phyloP scores from a whole-genome alignment of 1,140 invertebrate genomes.

The Megathymus violae region DNA sequence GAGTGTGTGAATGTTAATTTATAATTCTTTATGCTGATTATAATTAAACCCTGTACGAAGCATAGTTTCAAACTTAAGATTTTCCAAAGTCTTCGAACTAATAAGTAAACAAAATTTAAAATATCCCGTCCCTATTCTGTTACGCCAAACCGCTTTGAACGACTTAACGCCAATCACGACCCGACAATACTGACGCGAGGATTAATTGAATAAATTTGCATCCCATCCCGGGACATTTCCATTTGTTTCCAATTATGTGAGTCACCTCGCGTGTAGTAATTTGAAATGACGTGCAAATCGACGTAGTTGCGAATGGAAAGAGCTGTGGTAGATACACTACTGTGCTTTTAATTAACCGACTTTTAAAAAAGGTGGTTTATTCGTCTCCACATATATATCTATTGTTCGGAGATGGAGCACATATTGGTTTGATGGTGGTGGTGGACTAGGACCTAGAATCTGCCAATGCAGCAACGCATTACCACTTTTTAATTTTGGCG shows the following conservation, averaged over 20 bases:
- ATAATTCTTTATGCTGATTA: too few species aligned
- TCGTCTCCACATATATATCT: too few species aligned
- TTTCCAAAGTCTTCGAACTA: constrained; percentile 2
- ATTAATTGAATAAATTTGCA: constrained; percentile 83
- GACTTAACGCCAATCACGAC: constrained; percentile 75
- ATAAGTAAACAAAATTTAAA: constrained; percentile 40
- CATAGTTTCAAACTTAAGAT: not conserved
- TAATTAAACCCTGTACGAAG: too few species aligned
- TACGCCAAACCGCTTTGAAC: constrained; percentile 41
- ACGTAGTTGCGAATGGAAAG: not conserved
- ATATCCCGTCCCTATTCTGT: constrained; percentile 31
- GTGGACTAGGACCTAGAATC: too few species aligned
- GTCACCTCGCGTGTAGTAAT: constrained; percentile 35
- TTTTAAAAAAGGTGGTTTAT: too few species aligned
- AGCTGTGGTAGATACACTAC: too few species aligned
- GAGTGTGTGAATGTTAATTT: too few species aligned
- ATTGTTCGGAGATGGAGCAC: too few species aligned
- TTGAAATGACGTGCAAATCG: constrained; percentile 30
- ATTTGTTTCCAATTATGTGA: constrained; percentile 71
- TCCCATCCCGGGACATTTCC: constrained; percentile 68
- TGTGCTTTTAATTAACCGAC: too few species aligned
- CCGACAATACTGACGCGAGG: constrained; percentile 66
- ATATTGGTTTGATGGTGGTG: too few species aligned
- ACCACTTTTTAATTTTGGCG: too few species aligned
- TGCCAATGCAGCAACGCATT: too few species aligned